A percentile compares a stretch with the other conserved stretches of the same genome.
phyloP scores from a whole-genome alignment of 2,888 invertebrate genomes.

The Spisula subtruncata region DNA sequence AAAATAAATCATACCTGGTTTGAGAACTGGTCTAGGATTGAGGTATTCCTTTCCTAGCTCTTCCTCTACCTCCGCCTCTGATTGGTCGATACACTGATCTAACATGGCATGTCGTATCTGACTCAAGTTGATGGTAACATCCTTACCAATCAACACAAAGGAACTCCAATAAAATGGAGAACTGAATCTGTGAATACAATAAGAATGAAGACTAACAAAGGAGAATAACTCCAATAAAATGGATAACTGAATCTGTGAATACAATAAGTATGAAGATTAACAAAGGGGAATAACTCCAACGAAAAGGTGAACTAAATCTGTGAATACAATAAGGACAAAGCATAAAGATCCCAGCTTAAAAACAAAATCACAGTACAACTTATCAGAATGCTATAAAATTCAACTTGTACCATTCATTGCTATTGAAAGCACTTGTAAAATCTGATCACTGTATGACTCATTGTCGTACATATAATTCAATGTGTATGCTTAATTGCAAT shows the following conservation, averaged over 20 bases:
- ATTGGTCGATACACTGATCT: conserved; percentile 83
- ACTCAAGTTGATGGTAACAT: conserved; percentile 79
- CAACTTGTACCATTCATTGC: too few relatives aligned
- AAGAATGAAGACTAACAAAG: too few relatives aligned
- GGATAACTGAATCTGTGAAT: conserved; percentile 75
- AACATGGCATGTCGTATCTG: conserved; percentile 83
- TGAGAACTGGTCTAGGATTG: conserved; percentile 78
- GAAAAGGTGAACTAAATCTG: conserved; percentile 77
- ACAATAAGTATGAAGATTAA: too few relatives aligned
- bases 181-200: conserved; percentile 75
- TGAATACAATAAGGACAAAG: not conserved
- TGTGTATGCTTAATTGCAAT: too few relatives aligned
- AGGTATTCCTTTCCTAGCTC: conserved; percentile 77
- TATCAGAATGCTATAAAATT: too few relatives aligned
- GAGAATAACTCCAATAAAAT: conserved; percentile 81
- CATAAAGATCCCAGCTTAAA: too few relatives aligned
- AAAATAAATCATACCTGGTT: conserved; percentile 72
- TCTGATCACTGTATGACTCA: too few relatives aligned
- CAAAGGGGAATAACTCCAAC: conserved; percentile 82
- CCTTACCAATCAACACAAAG: conserved; percentile 84
- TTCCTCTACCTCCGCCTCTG: conserved; percentile 79
- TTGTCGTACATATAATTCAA: too few relatives aligned
- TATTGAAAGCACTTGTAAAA: too few relatives aligned
- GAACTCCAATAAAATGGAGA: conserved; percentile 80
- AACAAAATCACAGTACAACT: too few relatives aligned